Evolutionary conservation across 2,113 vertebrate species (phyloP), one percentile per base, ranked within the genome.

Genomic region (Oxyruncus cristatus): DNA sequence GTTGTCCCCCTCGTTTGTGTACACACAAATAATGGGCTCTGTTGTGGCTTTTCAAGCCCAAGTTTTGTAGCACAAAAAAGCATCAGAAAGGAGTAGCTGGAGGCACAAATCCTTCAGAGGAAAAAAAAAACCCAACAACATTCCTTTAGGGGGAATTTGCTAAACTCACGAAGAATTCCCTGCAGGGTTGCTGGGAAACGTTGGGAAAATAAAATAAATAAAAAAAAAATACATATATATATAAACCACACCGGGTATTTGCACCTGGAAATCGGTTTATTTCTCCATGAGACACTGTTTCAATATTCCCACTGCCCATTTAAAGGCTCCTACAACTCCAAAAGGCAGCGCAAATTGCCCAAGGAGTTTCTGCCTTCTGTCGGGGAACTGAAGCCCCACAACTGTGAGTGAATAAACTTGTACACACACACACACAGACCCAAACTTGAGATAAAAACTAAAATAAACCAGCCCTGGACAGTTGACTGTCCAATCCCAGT

Each of bases 41-140:
- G 65, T 3, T 71, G 65, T 37, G 80, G 63, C 23, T 89, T 92
- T 89, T 65, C 52, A 58, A 74, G 87, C 37, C 42, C 18, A 71
- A 81, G n/a, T 58, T 85, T 77, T 16, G 30, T 8, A 67, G 47
- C 18, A 80, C n/a, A 76, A 79, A 85, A 72, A 89, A 17, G 55
- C 55, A 84, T 18, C 50, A 74, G 66, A 20, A 89, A 93, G 61
- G 8, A 81, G 68, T 49, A 93, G 89, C 79, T 89, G 89, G 53
- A 93, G 49, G 89, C 76, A 88, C 24, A 20, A 14, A 72, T n/a
- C 41, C 44, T 56, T 56, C 55, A 70, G 71, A 80, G 46, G 20
- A 50, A 49, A 12, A 49, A 17, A 46, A 46, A 49, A 49, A 12
- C 10, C 47, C 21, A 85, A 35, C 17, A 33, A 4, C 27, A 32